These are phyloP conservation scores for Pterobdella sp. DNA, from an alignment of 2,888 invertebrate species.

Conservation along the genomic window DNA sequence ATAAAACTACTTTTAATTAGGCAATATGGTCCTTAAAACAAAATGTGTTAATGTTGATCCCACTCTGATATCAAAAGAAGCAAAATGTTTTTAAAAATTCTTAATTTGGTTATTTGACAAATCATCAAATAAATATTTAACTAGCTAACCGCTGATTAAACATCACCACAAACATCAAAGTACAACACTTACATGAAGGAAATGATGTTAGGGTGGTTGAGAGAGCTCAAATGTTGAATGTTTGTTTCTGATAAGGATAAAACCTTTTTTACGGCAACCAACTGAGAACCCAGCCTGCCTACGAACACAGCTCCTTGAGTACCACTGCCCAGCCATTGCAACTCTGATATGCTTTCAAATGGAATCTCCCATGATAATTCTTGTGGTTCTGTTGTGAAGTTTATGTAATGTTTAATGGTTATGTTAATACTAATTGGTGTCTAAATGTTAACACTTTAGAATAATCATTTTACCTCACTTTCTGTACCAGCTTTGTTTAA, in stretches of 20 bases:
- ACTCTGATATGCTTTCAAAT: constrained; percentile 77
- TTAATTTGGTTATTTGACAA: no score
- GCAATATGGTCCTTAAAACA: no score
- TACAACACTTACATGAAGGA: constrained; percentile 60
- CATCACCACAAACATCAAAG: neutral
- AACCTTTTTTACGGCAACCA: constrained; percentile 92
- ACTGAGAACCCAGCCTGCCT: constrained; percentile 68
- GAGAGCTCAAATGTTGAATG: constrained; percentile 77
- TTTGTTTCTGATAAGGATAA: constrained; percentile 83
- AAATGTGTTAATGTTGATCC: no score
- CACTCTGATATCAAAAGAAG: no score
- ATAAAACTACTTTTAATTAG: no score
- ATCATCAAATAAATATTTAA: no score
- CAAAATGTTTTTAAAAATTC: no score
- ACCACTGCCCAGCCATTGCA: constrained; percentile 85
- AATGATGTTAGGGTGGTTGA: constrained; percentile 88
- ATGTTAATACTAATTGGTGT: neutral
- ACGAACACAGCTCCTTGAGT: constrained; percentile 92
- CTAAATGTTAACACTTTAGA: no score
- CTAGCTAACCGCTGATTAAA: neutral
- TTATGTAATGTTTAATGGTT: neutral
- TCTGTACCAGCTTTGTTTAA: no score
- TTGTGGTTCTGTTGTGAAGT: neutral
- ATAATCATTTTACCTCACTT: no score
- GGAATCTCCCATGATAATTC: constrained; percentile 75